phyloP scores from a whole-genome alignment of 1,140 invertebrate species.

The Bombus sibiricus region DNA sequence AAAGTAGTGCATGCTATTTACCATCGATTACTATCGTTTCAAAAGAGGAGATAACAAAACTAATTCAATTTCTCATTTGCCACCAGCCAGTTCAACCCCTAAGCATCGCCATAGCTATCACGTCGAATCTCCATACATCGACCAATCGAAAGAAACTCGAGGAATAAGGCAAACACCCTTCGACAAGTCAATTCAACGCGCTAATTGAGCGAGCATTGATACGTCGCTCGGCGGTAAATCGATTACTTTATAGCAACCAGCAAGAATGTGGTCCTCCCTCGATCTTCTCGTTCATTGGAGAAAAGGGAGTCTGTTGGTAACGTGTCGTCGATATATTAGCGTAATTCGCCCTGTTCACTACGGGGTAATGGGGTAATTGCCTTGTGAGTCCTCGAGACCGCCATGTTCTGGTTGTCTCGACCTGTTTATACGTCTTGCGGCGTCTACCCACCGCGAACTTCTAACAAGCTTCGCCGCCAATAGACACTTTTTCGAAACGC shows the following conservation, averaged over 20 bases:
- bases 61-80: too few relatives aligned
- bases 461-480: slow-evolving; percentile 30
- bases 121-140: neutral
- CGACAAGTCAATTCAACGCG: slow-evolving; percentile 63
- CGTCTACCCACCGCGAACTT: neutral
- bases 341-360: slow-evolving; percentile 57
- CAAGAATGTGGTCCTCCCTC: slow-evolving; percentile 36
- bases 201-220: slow-evolving; percentile 74
- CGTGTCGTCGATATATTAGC: slow-evolving; percentile 63
- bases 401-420: slow-evolving; percentile 30
- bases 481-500: slow-evolving; percentile 33
- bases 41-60: too few relatives aligned
- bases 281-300: neutral
- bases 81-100: neutral
- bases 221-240: slow-evolving; percentile 62
- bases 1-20: too few relatives aligned
- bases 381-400: slow-evolving; percentile 46
- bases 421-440: slow-evolving; percentile 45
- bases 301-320: neutral
- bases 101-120: neutral
- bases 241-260: slow-evolving; percentile 66
- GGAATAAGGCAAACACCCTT: slow-evolving; percentile 22
- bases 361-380: slow-evolving; percentile 65
- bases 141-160: neutral
- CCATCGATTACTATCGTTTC: too few relatives aligned